Conservation (phyloP, 2,797 vertebrate genomes). For the Tachyglossus aculeatus region DNA sequence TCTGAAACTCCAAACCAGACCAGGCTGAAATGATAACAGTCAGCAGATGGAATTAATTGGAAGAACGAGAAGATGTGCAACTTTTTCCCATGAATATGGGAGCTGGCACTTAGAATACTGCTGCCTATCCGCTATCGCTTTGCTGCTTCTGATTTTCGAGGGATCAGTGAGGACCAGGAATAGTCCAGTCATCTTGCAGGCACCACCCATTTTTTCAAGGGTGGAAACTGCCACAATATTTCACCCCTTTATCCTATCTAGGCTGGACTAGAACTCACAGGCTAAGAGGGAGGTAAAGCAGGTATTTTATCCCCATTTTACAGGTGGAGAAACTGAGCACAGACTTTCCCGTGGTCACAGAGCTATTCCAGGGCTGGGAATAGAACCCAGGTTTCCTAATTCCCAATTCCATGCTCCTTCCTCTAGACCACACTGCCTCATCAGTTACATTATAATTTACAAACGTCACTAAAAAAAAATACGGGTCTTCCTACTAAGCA, state of each 20-base stretch:
- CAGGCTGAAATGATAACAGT: constrained; percentile 1
- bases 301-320: too few species aligned
- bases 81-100: constrained; percentile 11
- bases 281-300: too few species aligned
- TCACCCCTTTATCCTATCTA: neutral
- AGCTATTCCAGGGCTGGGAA: too few species aligned
- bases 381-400: too few species aligned
- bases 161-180: neutral
- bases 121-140: neutral
- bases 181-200: neutral
- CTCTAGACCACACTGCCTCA: too few species aligned
- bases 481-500: neutral
- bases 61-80: constrained; percentile 24
- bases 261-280: too few species aligned
- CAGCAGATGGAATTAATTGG: constrained; percentile 36
- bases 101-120: constrained; percentile 17
- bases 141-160: constrained; percentile 10
- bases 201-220: neutral
- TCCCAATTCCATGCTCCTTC: too few species aligned
- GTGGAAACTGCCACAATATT: neutral
- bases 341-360: too few species aligned
- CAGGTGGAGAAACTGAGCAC: too few species aligned
- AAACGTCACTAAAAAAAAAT: neutral
- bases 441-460: neutral
- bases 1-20: constrained; percentile 21